Conservation (phyloP, 2,113 vertebrate species). For the Anolis sagrei region DNA sequence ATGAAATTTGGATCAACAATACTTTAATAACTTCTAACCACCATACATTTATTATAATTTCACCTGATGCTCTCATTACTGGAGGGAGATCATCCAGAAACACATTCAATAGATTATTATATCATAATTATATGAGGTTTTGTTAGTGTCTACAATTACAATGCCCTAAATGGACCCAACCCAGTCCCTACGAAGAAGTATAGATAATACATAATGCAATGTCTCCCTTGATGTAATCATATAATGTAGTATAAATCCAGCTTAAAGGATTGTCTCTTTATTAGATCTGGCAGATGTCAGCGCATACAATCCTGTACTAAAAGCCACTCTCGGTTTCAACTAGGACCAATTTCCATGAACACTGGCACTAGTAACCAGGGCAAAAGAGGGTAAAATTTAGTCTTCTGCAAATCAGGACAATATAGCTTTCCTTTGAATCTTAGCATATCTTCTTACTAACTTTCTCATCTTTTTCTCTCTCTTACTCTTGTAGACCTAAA, state of each 20-base stretch:
- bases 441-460: conserved; percentile 29
- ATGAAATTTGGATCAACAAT: no score
- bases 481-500: conserved; percentile 21
- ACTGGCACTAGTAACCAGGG: not conserved
- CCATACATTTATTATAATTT: no score
- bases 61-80: no score
- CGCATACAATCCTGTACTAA: conserved; percentile 42
- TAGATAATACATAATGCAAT: conserved; percentile 1
- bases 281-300: conserved; percentile 56
- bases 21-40: no score
- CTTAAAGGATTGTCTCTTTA: conserved; percentile 56
- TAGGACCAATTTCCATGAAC: conserved; percentile 19
- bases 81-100: no score
- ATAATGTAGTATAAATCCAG: conserved; percentile 32
- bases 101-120: no score
- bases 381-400: not conserved
- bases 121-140: no score
- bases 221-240: conserved; percentile 39
- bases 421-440: rapidly evolving
- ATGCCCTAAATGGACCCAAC: conserved; percentile 28
- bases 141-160: conserved; percentile 6
- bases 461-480: not conserved
- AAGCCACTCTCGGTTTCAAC: conserved; percentile 27
- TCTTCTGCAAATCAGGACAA: rapidly evolving
- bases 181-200: conserved; percentile 32